Base-by-base conservation (phyloP, 2,888 invertebrate genomes). In the Aphidius colemani region DNA sequence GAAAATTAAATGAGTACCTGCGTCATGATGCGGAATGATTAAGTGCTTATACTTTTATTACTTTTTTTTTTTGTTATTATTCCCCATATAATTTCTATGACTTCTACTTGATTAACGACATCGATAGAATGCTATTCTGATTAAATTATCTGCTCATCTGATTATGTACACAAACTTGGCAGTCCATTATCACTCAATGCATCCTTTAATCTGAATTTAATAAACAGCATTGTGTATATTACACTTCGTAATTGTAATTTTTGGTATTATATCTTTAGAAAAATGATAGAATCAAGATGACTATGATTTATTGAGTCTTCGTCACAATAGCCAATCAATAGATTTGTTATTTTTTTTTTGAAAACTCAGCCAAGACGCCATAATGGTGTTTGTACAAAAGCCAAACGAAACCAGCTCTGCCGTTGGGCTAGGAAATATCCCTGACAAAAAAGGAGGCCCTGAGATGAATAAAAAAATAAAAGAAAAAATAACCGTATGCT, bases 331-430 rank as follows among this genome's bases (percentile, higher is more conserved):
- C 55, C 55, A 48, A 66, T 75, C 71, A 71, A 72, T 71, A 70
- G 70, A 74, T 76, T 74, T 71, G 67, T 30, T 30, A 3, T 30
- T 30, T 30, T 30, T 30, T 30, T 30, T 30, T 30, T 30, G 30
- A 30, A 30, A 30, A 30, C 5, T 30, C 81, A 74, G 71, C 74
- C 80, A 77, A 72, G 70, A 69, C 70, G 73, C 72, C 74, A 72
- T 73, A 74, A 69, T 68, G 70, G 70, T 70, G 69, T 67, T 70
- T 61, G 65, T 30, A 30, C 30, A 30, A 30, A 30, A 30, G 30
- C 30, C 30, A 30, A 30, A 30, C 5, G 5, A 30, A 30, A 30
- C 5, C 30, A 30, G 62, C 59, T 59, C 64, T 64, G 69, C 66
- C 65, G 67, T 63, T 60, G 67, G 66, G 69, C 68, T 69, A 68